Conservation (phyloP, 2,797 vertebrate species). For the Microctenopoma steveboyesi region DNA sequence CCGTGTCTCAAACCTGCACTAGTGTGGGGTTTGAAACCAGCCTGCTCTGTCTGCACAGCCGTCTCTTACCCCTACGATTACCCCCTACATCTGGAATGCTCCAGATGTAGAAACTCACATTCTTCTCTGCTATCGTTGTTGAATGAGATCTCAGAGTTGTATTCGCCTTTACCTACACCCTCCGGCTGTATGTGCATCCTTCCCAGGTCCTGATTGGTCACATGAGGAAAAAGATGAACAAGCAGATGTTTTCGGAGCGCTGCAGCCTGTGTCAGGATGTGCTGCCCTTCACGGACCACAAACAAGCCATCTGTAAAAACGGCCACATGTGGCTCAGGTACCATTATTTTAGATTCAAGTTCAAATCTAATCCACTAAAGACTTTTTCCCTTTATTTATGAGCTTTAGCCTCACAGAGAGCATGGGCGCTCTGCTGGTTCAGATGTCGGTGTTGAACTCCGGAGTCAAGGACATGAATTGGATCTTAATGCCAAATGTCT, state of each 20-base stretch:
- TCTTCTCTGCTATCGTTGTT: neutral
- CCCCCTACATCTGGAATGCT: no score
- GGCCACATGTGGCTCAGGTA: conserved; percentile 97
- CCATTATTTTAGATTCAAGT: neutral
- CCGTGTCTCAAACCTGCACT: no score
- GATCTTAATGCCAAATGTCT: conserved; percentile 58
- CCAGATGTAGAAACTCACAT: neutral
- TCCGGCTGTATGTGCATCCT: neutral
- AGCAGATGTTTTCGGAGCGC: conserved; percentile 93
- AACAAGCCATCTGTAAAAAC: conserved; percentile 88
- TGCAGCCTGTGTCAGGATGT: conserved; percentile 93
- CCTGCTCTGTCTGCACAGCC: no score
- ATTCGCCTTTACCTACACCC: conserved; percentile 5
- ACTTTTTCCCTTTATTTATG: conserved; percentile 23
- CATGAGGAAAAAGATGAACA: conserved; percentile 96
- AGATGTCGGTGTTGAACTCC: conserved; percentile 24
- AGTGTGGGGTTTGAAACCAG: no score
- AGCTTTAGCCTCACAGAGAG: conserved; percentile 25
- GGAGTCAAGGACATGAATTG: conserved; percentile 41
- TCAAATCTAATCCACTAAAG: conserved; percentile 24
- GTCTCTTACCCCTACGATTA: no score
- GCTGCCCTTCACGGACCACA: conserved; percentile 92
- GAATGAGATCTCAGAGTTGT: neutral
- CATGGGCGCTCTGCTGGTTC: neutral
- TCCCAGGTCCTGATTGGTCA: conserved; percentile 94